These are phyloP conservation scores for Alca torda DNA, from an alignment of 2,797 vertebrate genomes.

Conservation along the genomic window DNA sequence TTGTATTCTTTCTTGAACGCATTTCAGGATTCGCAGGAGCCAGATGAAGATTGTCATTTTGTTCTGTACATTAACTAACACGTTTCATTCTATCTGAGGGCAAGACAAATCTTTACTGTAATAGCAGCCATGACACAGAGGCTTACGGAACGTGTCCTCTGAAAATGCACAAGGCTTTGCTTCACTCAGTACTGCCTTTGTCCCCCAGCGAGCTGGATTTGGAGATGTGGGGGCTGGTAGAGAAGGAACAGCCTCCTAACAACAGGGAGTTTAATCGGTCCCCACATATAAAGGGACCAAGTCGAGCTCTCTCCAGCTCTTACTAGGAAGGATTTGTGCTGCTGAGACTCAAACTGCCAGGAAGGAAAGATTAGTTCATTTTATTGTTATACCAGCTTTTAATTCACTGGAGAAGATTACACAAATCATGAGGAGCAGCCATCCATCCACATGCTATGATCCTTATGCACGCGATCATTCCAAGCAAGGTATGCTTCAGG, in stretches of 20 bases:
- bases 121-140: background rate
- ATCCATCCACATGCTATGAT: background rate
- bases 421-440: background rate
- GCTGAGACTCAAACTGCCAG: background rate
- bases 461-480: fast-evolving
- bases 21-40: background rate
- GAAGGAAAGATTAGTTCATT: background rate
- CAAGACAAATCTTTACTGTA: background rate
- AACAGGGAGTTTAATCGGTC: background rate
- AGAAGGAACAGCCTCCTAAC: background rate
- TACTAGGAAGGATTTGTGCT: background rate
- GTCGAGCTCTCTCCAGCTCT: background rate
- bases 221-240: background rate
- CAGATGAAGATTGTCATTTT: background rate
- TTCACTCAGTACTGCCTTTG: background rate
- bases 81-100: background rate
- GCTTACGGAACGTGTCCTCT: background rate
- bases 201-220: background rate
- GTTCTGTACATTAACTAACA: background rate
- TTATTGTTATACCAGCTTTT: background rate
- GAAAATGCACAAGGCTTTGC: background rate
- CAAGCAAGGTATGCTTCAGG: background rate
- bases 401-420: background rate
- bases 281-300: background rate
- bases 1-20: fast-evolving